A percentile compares a stretch with the other conserved stretches of the same genome.
Conservation (phyloP, 2,113 vertebrate genomes). For the Dendrocopos noguchii region DNA sequence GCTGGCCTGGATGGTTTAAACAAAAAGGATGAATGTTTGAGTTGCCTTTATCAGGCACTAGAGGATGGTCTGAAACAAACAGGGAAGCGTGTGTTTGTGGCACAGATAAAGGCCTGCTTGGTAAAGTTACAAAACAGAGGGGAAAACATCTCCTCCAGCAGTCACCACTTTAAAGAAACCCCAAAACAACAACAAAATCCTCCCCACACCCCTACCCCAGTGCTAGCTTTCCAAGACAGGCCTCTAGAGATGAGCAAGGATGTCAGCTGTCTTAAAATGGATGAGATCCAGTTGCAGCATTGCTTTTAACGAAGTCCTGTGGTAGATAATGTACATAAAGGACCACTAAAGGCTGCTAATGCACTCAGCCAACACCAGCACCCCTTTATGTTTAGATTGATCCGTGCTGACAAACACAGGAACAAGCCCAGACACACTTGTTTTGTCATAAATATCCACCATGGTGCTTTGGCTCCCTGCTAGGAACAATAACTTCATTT, state of each 20-base stretch:
- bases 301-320: neutral
- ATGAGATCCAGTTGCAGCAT: neutral
- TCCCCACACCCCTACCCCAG: neutral
- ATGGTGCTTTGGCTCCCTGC: neutral
- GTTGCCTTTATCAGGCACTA: neutral
- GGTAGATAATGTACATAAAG: neutral
- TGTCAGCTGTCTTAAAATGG: neutral
- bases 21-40: neutral
- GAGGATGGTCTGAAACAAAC: slow-evolving; percentile 1
- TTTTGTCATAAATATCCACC: neutral
- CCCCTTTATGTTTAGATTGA: neutral
- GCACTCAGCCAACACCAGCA: neutral
- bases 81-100: neutral
- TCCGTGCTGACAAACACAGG: neutral
- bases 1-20: neutral
- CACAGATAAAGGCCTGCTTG: neutral
- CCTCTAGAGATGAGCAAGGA: neutral
- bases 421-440: neutral
- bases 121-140: neutral
- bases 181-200: neutral
- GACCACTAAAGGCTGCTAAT: neutral
- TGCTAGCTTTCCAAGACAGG: neutral
- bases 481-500: slow-evolving; percentile 23
- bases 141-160: neutral
- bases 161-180: neutral